phyloP scores from a whole-genome alignment of 2,113 vertebrate species.

The Ardeotis arabs region DNA sequence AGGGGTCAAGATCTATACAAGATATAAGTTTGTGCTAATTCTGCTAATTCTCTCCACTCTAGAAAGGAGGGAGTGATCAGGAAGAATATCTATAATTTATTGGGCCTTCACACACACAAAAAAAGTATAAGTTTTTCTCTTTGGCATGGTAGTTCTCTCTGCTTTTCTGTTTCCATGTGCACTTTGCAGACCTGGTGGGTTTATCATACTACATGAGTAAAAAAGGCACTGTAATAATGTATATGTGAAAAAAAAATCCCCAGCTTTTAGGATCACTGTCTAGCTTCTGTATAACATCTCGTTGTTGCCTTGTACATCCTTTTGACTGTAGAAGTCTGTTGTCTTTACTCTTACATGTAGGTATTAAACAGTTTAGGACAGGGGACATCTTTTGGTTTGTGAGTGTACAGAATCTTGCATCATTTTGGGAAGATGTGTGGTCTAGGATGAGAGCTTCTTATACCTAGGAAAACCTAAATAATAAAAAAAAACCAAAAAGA shows the following conservation, averaged over 20 bases:
- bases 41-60: background rate
- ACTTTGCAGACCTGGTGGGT: background rate
- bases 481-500: background rate
- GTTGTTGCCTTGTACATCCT: background rate
- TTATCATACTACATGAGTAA: background rate
- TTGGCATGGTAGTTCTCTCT: background rate
- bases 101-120: background rate
- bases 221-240: background rate
- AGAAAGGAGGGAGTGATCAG: background rate
- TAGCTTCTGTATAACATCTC: background rate
- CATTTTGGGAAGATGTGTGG: background rate
- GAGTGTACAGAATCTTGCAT: background rate
- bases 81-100: background rate
- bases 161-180: background rate
- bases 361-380: background rate
- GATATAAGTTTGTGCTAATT: background rate
- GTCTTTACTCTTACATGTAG: background rate
- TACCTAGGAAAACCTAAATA: background rate
- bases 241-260: no score
- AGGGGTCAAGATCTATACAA: background rate
- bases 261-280: background rate
- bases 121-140: background rate
- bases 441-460: background rate
- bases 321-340: background rate
- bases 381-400: background rate